Evolutionary conservation across 2,113 vertebrate species (phyloP).

Genomic region (Paralichthys olivaceus): DNA sequence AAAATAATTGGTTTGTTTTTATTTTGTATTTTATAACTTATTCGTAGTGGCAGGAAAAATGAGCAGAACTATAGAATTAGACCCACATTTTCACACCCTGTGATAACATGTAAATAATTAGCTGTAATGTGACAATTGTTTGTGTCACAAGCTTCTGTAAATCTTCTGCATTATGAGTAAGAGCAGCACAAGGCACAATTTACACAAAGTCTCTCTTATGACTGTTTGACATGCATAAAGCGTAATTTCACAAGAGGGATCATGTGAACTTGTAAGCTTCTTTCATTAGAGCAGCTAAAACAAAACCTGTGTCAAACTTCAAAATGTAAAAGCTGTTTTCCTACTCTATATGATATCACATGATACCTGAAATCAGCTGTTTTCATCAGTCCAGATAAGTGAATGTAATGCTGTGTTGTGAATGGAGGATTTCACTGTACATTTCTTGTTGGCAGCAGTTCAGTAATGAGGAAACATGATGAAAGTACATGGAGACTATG

Average conservation of each 20-base stretch:
- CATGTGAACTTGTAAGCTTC: constrained; percentile 37
- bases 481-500: constrained; percentile 7
- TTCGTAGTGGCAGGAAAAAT: too few species aligned
- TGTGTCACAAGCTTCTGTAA: not conserved
- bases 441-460: constrained; percentile 10
- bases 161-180: not conserved
- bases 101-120: not conserved
- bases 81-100: not conserved
- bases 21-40: not conserved
- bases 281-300: not conserved
- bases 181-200: not conserved
- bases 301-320: not conserved
- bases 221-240: not conserved
- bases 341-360: constrained; percentile 1
- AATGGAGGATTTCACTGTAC: not conserved
- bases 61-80: too few species aligned
- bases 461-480: constrained; percentile 5
- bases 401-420: not conserved
- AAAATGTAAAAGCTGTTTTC: not conserved
- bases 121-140: not conserved
- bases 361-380: not conserved
- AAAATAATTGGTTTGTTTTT: not conserved
- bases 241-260: constrained; percentile 1
- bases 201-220: not conserved
- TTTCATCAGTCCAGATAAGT: not conserved